Percentiles rank a stretch among this genome's conserved stretches.
Conservation (phyloP, 2,888 invertebrate genomes). For the Drosophila sordidapex region DNA sequence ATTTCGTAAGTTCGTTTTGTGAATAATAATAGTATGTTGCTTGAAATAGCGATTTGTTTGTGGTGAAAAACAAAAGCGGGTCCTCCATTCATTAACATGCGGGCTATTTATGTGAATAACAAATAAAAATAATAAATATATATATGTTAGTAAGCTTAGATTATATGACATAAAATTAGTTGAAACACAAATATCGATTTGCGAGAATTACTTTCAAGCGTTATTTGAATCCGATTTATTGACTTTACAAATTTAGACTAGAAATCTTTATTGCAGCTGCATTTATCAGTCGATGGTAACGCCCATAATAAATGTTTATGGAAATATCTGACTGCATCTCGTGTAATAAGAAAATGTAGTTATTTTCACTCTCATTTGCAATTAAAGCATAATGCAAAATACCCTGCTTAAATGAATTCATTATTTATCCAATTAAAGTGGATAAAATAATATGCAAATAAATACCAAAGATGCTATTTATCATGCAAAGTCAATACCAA, state of each 20-base stretch:
- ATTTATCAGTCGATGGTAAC: conserved; percentile 34
- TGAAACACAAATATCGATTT: not conserved
- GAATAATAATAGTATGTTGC: not conserved
- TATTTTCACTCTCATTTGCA: conserved; percentile 6
- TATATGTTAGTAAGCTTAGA: too few species aligned
- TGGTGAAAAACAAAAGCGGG: not conserved
- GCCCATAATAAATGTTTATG: conserved; percentile 38
- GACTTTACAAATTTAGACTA: not conserved
- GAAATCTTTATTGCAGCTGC: not conserved
- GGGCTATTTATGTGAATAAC: not conserved
- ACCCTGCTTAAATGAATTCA: not conserved
- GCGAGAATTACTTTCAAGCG: not conserved
- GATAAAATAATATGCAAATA: not conserved
- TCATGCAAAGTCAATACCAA: not conserved
- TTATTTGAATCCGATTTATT: not conserved
- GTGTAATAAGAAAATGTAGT: not conserved
- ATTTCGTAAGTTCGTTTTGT: not conserved
- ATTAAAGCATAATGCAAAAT: not conserved
- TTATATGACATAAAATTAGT: too few species aligned
- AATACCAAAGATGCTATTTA: not conserved
- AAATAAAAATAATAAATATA: not conserved
- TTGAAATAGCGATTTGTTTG: not conserved
- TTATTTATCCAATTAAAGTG: not conserved
- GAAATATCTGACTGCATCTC: conserved; percentile 28
- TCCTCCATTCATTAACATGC: not conserved